Evolutionary conservation across 2,797 vertebrate species (phyloP).

Genomic region (Anabas testudineus): DNA sequence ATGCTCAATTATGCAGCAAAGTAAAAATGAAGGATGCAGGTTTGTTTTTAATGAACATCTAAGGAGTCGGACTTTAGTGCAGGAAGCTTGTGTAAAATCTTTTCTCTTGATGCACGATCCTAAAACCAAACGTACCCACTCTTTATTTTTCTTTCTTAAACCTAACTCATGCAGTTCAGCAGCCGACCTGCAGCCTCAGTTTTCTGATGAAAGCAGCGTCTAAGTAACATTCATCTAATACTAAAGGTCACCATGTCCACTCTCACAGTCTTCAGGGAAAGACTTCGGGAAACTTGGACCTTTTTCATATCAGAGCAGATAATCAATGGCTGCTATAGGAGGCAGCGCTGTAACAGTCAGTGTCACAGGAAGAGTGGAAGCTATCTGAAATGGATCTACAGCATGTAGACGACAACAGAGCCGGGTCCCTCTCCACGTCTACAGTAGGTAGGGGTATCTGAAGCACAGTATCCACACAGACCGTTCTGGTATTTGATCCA

Average conservation of each 20-base stretch:
- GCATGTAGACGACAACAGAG: neutral
- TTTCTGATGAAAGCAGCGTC: constrained; percentile 38
- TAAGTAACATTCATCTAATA: constrained; percentile 43
- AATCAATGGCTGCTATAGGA: constrained; percentile 56
- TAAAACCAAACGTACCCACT: no score
- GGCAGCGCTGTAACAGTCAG: constrained; percentile 14
- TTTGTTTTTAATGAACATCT: no score
- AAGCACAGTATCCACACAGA: neutral
- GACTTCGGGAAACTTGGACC: constrained; percentile 21
- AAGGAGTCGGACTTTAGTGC: no score
- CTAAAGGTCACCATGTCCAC: constrained; percentile 57
- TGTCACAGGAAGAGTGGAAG: constrained; percentile 33
- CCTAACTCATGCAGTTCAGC: no score
- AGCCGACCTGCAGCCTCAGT: constrained; percentile 15
- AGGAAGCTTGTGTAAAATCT: no score
- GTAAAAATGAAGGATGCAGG: no score
- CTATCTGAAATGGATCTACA: constrained; percentile 52
- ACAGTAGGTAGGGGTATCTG: neutral
- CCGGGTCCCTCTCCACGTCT: neutral
- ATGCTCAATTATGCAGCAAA: no score
- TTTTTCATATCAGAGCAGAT: constrained; percentile 62
- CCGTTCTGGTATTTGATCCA: no score
- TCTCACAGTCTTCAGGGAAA: constrained; percentile 23
- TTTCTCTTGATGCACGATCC: no score
- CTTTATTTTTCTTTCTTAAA: no score